Evolutionary conservation across 2,797 vertebrate species (phyloP).

Genomic region (Dendrocincla tyrannina): DNA sequence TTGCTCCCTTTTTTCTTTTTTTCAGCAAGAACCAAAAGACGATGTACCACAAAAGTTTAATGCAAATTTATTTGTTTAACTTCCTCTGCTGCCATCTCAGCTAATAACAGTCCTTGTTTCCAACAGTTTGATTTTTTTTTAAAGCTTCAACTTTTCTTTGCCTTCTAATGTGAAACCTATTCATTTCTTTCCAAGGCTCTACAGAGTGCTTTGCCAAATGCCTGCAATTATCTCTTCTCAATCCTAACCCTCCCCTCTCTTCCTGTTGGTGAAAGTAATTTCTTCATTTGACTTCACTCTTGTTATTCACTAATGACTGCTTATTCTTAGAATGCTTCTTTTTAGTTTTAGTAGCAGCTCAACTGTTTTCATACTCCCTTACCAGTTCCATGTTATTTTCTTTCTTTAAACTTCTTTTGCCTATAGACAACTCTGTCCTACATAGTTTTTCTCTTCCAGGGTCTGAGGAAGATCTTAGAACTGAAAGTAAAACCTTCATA

Average conservation of each 20-base stretch:
- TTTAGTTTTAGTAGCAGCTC: neutral
- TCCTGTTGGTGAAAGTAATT: constrained; percentile 7
- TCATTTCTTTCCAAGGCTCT: constrained; percentile 27
- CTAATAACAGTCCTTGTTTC: constrained; percentile 33
- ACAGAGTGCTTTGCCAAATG: constrained; percentile 19
- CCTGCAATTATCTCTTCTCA: constrained; percentile 33
- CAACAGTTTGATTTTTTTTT: neutral
- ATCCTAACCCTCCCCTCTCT: neutral
- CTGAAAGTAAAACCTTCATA: neutral
- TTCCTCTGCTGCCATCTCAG: neutral
- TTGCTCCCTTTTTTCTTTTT: neutral
- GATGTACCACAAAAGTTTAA: constrained; percentile 18
- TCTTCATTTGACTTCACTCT: constrained; percentile 7
- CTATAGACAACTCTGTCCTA: neutral
- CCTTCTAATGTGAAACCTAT: constrained; percentile 25
- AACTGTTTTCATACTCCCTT: neutral
- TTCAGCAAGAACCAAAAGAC: neutral
- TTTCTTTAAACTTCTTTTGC: constrained; percentile 5
- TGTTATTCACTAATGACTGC: constrained; percentile 5
- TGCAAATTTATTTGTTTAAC: constrained; percentile 50
- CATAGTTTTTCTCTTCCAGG: neutral
- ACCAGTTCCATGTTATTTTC: neutral
- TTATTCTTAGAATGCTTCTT: constrained; percentile 33
- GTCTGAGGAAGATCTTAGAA: neutral
- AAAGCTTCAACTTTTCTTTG: neutral